Evolutionary conservation across 2,888 invertebrate genomes (phyloP).

Genomic region (Caradrina kadenii): DNA sequence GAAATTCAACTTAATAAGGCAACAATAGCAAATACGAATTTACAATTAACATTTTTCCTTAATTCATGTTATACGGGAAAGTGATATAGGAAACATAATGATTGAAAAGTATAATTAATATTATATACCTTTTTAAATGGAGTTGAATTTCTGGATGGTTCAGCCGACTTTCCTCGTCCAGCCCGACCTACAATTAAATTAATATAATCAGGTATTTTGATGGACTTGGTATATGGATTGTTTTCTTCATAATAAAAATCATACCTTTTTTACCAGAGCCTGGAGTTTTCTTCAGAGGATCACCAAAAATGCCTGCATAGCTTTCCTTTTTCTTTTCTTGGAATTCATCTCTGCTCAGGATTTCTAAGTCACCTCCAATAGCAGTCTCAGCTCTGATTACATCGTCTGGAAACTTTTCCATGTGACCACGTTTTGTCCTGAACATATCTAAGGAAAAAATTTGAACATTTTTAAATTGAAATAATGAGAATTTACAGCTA

Average conservation of each 20-base stretch:
- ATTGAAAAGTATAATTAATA: slow-evolving; percentile 5
- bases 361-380: slow-evolving; percentile 93
- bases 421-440: slow-evolving; percentile 92
- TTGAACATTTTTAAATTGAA: not conserved
- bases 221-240: not conserved
- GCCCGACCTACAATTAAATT: slow-evolving; percentile 71
- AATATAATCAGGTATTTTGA: slow-evolving; percentile 1
- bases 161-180: slow-evolving; percentile 67
- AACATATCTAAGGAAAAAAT: slow-evolving; percentile 87
- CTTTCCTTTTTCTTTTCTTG: slow-evolving; percentile 85
- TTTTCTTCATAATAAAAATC: not conserved
- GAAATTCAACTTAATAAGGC: slow-evolving; percentile 20
- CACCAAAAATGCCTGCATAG: slow-evolving; percentile 86
- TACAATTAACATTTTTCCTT: too few species aligned
- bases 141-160: slow-evolving; percentile 70
- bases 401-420: slow-evolving; percentile 95
- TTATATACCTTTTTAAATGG: slow-evolving; percentile 77
- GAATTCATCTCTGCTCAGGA: slow-evolving; percentile 91
- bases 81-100: not conserved
- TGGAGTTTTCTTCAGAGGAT: slow-evolving; percentile 78
- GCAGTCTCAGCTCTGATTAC: slow-evolving; percentile 93
- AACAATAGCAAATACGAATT: not conserved
- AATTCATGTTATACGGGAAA: not conserved
- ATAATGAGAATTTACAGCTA: not conserved
- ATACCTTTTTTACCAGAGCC: slow-evolving; percentile 79